Evolutionary conservation across 2,888 invertebrate genomes (phyloP).

Genomic region (Urechis unicinctus): DNA sequence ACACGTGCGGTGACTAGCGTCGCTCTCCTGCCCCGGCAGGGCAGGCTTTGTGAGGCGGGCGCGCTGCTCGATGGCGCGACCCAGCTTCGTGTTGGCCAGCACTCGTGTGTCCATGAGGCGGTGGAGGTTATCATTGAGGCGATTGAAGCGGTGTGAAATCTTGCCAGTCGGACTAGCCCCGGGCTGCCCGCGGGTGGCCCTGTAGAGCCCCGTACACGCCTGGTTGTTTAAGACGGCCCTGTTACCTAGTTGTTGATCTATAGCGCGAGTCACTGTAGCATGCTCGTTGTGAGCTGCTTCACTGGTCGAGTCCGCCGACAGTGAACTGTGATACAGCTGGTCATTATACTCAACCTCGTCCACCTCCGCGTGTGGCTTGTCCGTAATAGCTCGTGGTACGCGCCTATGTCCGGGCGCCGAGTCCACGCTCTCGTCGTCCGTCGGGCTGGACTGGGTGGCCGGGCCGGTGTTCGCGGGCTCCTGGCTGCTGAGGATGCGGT

Average conservation of each 20-base stretch:
- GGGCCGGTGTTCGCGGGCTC: background rate
- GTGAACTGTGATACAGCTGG: too few relatives aligned
- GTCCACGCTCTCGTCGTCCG: background rate
- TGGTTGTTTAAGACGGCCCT: background rate
- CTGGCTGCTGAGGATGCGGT: background rate
- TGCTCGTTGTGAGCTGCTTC: background rate
- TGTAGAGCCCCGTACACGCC: background rate
- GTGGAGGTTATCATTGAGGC: background rate
- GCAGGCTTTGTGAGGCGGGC: too few relatives aligned
- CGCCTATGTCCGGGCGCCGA: background rate
- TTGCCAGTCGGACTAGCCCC: too few relatives aligned
- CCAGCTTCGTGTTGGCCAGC: background rate
- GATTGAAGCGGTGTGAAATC: background rate
- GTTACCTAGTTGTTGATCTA: background rate
- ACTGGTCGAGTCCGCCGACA: too few relatives aligned
- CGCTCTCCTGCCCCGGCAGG: too few relatives aligned
- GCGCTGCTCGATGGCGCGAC: too few relatives aligned
- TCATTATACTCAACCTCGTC: too few relatives aligned
- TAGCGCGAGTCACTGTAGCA: background rate
- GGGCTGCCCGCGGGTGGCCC: background rate
- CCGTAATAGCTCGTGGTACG: too few relatives aligned
- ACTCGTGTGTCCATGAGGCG: background rate
- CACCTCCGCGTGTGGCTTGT: too few relatives aligned
- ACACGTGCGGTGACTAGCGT: too few relatives aligned
- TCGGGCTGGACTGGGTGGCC: background rate